phyloP scores from a whole-genome alignment of 2,113 vertebrate species.

The Ahaetulla prasina region DNA sequence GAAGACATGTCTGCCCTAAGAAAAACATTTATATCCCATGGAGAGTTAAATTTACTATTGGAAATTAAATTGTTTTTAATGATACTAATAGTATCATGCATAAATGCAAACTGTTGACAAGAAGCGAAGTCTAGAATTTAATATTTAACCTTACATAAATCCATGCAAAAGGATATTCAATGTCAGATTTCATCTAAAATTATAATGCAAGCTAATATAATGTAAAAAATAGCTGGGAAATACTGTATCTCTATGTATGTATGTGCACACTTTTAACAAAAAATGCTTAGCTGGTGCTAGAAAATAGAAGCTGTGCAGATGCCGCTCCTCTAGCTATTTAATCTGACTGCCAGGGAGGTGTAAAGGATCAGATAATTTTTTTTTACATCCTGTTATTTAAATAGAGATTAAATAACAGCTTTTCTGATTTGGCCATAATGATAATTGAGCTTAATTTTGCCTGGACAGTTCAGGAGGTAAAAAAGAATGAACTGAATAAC shows the following conservation, averaged over 20 bases:
- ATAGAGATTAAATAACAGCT: background rate
- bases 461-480: background rate
- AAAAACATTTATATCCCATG: slow-evolving; percentile 20
- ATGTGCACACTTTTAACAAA: background rate
- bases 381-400: background rate
- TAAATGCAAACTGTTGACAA: slow-evolving; percentile 2
- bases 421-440: background rate
- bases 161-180: slow-evolving; percentile 39
- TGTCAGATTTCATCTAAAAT: slow-evolving; percentile 6
- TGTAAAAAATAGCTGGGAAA: slow-evolving; percentile 15
- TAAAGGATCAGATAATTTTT: background rate
- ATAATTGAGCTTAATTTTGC: background rate
- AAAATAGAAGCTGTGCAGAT: background rate
- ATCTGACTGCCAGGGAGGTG: background rate
- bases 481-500: background rate
- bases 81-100: slow-evolving; percentile 17
- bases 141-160: slow-evolving; percentile 37
- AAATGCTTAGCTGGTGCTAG: background rate
- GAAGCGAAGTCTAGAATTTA: slow-evolving; percentile 25
- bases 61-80: slow-evolving; percentile 44
- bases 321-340: background rate
- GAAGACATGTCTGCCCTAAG: slow-evolving; percentile 25
- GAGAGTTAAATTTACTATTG: slow-evolving; percentile 32
- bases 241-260: background rate
- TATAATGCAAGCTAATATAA: background rate